Percentiles rank a stretch among this genome's conserved stretches.
These are phyloP conservation scores for Rosalia funebris DNA, from an alignment of 2,888 invertebrate genomes.

Conservation along the genomic window DNA sequence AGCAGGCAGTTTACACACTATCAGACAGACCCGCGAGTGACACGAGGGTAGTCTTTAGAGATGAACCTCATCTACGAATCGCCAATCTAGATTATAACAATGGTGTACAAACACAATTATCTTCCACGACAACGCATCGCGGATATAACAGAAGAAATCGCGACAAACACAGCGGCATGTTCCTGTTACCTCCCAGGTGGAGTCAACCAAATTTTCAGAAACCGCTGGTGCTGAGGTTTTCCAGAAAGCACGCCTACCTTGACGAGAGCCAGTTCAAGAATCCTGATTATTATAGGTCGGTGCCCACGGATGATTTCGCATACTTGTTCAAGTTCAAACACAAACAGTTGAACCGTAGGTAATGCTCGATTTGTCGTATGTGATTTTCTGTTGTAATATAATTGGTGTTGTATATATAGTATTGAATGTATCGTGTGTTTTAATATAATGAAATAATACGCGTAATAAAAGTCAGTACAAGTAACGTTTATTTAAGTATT, in stretches of 20 bases:
- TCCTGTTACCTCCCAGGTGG: slow-evolving; percentile 52
- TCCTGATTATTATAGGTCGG: slow-evolving; percentile 53
- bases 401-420: slow-evolving; percentile 39
- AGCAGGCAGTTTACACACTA: slow-evolving; percentile 11
- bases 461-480: slow-evolving; percentile 25
- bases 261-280: slow-evolving; percentile 48
- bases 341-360: slow-evolving; percentile 43
- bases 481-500: slow-evolving; percentile 15
- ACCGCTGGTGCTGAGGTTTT: slow-evolving; percentile 58
- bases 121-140: slow-evolving; percentile 8
- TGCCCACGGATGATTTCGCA: slow-evolving; percentile 55
- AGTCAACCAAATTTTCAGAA: slow-evolving; percentile 49
- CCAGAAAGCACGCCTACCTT: slow-evolving; percentile 49
- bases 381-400: slow-evolving; percentile 34
- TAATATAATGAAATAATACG: slow-evolving; percentile 16
- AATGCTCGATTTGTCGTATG: slow-evolving; percentile 34
- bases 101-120: neutral
- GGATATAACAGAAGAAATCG: slow-evolving; percentile 44
- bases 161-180: slow-evolving; percentile 51
- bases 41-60: slow-evolving; percentile 8
- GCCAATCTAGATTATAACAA: slow-evolving; percentile 22
- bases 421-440: slow-evolving; percentile 31
- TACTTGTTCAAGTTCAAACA: slow-evolving; percentile 55
- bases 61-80: slow-evolving; percentile 15
- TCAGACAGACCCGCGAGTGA: slow-evolving; percentile 1